These are phyloP conservation scores for Halocynthia roretzi DNA, from an alignment of 23 tunicate species.

Conservation along the genomic window DNA sequence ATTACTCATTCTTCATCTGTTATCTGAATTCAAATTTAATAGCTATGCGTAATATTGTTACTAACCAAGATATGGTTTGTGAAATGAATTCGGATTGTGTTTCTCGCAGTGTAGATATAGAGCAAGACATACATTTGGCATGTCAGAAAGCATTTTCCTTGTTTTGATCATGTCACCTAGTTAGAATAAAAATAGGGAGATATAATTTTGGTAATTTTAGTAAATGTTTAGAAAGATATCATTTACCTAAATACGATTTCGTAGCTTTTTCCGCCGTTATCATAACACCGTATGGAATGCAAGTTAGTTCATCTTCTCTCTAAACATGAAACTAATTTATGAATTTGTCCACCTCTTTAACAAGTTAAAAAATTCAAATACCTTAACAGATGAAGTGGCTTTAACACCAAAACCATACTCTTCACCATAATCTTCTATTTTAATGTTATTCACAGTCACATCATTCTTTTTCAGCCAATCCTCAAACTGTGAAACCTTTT, in stretches of 20 bases:
- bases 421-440: slow-evolving; percentile 37
- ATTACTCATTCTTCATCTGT: no score
- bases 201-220: background rate
- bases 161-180: slow-evolving; percentile 46
- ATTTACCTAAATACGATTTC: slow-evolving; percentile 62
- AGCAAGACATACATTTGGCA: slow-evolving; percentile 90
- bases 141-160: slow-evolving; percentile 46
- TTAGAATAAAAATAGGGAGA: background rate
- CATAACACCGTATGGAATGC: slow-evolving; percentile 46
- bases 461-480: slow-evolving; percentile 56
- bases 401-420: slow-evolving; percentile 65
- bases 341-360: background rate
- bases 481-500: slow-evolving; percentile 21
- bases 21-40: no score
- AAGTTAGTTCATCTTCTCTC: slow-evolving; percentile 5
- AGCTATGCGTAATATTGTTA: background rate
- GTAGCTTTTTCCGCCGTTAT: slow-evolving; percentile 52
- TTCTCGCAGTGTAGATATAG: slow-evolving; percentile 68
- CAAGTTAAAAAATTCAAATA: background rate
- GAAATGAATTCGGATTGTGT: slow-evolving; percentile 43
- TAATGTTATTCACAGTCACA: slow-evolving; percentile 27
- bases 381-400: slow-evolving; percentile 60
- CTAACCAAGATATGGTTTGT: slow-evolving; percentile 88
- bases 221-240: background rate
- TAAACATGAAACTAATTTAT: background rate